Conservation (phyloP, 1,140 invertebrate species). For the Orchestia grillus region DNA sequence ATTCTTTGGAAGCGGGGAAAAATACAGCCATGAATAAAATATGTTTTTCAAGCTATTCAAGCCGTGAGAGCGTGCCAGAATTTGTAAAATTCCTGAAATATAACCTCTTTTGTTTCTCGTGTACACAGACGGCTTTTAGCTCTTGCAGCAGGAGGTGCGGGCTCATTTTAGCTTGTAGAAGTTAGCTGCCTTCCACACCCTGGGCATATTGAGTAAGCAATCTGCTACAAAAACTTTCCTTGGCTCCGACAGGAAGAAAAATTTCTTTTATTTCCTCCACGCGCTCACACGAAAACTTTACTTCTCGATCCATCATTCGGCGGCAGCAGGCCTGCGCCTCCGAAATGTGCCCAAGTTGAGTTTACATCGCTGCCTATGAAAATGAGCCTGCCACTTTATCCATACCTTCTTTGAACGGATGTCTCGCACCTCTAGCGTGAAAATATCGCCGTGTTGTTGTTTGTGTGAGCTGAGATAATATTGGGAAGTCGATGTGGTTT, state of each 20-base stretch:
- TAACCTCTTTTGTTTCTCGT: neutral
- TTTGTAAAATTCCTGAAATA: neutral
- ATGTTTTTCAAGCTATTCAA: neutral
- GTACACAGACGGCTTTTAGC: neutral
- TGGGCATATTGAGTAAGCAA: neutral
- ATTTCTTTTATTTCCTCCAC: neutral
- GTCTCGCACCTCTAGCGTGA: neutral
- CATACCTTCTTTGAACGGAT: neutral
- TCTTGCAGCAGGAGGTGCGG: neutral
- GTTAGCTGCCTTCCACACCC: conserved; percentile 25
- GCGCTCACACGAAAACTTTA: neutral
- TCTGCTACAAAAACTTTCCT: conserved; percentile 18
- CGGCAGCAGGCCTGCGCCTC: neutral
- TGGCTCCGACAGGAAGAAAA: neutral
- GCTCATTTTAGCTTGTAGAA: neutral
- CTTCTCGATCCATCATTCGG: conserved; percentile 25
- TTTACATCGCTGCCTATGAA: neutral
- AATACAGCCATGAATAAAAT: neutral
- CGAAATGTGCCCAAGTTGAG: neutral
- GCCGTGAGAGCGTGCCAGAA: neutral
- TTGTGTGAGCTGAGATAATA: neutral
- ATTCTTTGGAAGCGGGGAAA: neutral
- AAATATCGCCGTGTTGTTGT: neutral
- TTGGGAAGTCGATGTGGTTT: neutral
- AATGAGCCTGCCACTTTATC: neutral